These are phyloP conservation scores for Danaus chrysippus DNA, from an alignment of 2,888 invertebrate genomes.

Conservation along the genomic window DNA sequence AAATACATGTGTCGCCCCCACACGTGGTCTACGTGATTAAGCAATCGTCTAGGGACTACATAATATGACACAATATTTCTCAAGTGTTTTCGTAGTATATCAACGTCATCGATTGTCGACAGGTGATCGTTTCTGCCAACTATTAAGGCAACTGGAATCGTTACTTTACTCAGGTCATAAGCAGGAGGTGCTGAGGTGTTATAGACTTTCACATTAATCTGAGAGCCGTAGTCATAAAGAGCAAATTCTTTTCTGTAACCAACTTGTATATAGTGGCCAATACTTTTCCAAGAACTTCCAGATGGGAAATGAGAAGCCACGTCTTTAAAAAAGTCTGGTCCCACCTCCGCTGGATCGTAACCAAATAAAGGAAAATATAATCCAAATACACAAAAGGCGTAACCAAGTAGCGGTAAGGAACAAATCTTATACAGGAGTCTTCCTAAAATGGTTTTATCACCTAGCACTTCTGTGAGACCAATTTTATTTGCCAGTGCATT, in stretches of 20 bases:
- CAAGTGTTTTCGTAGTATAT: conserved; percentile 33
- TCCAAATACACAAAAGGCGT: conserved; percentile 24
- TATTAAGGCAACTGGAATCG: conserved; percentile 39
- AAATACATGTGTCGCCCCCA: conserved; percentile 32
- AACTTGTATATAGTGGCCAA: conserved; percentile 43
- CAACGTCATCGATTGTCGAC: conserved; percentile 42
- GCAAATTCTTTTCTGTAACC: conserved; percentile 36
- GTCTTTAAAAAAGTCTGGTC: conserved; percentile 31
- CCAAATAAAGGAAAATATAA: conserved; percentile 25
- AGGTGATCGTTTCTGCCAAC: conserved; percentile 43
- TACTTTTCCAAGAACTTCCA: conserved; percentile 43
- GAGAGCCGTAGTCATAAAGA: conserved; percentile 43
- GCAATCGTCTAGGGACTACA: conserved; percentile 18
- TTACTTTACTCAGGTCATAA: conserved; percentile 46
- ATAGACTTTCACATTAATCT: conserved; percentile 40
- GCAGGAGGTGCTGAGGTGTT: conserved; percentile 38
- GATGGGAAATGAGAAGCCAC: conserved; percentile 39
- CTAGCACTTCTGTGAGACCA: conserved; percentile 29
- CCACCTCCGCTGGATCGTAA: conserved; percentile 32
- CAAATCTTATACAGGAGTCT: conserved; percentile 20
- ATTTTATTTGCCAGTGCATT: conserved; percentile 16
- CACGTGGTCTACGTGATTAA: conserved; percentile 36
- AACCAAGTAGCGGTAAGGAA: conserved; percentile 16
- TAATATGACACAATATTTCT: conserved; percentile 39
- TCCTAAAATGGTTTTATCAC: conserved; percentile 10